Evolutionary conservation across 2,888 invertebrate genomes (phyloP).

Genomic region (Flexamia atlantica): DNA sequence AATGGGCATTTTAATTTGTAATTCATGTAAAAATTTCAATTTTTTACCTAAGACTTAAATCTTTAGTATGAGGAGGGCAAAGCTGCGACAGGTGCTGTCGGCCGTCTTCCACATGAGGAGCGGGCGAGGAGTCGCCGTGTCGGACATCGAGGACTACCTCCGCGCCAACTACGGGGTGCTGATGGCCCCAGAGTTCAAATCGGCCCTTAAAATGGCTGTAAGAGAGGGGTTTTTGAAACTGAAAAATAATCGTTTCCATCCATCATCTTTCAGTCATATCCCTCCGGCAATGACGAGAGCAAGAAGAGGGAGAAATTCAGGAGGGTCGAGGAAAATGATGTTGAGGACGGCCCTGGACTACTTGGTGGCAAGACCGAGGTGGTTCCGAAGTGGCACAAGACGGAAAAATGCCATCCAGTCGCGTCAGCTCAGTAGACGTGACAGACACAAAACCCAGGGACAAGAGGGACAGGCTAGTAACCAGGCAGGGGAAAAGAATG

Average conservation of each 20-base stretch:
- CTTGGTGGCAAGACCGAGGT: background rate
- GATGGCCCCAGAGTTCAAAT: background rate
- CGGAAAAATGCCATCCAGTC: background rate
- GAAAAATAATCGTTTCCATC: constrained; percentile 9
- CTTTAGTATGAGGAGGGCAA: background rate
- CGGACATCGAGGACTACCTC: constrained; percentile 1
- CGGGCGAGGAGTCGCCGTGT: background rate
- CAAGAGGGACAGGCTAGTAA: background rate
- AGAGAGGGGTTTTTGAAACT: background rate
- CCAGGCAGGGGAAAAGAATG: background rate
- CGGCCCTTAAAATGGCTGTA: background rate
- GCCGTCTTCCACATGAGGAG: background rate
- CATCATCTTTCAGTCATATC: background rate
- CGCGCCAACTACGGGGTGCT: background rate
- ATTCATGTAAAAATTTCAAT: background rate
- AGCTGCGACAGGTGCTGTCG: constrained; percentile 21
- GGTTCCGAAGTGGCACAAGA: background rate
- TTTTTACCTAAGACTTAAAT: background rate
- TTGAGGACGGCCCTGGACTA: background rate
- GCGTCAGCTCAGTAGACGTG: background rate
- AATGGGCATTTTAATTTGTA: background rate
- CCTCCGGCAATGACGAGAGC: background rate
- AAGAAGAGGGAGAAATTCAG: background rate
- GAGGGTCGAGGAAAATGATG: background rate
- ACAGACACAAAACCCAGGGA: background rate